Base-by-base conservation (phyloP, 2,113 vertebrate species). In the Numida meleagris region DNA sequence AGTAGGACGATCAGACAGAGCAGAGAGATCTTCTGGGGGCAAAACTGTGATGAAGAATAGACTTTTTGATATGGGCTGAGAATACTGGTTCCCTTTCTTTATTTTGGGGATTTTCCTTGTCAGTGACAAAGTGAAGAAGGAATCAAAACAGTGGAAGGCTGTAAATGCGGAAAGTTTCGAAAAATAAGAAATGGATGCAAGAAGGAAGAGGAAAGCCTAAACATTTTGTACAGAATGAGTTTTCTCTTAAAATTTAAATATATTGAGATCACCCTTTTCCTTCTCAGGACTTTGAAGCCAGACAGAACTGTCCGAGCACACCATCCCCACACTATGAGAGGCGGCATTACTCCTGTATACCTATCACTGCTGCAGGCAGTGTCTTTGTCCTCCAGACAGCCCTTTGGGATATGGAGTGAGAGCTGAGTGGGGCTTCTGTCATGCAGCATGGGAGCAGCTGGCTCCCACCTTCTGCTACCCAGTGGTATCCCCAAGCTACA, bases 351-450 rank as follows among this genome's bases (percentile, higher is more conserved):
- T 16, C 23, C 42, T 4, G 0, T 13, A 29, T 33, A 75, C 23
- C 38, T 7, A 6, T 31, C 14, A 34, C 7, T 0, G 0, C 31
- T 46, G 19, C 57, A 42, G 58, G 31, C 23, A 59, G 12, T 38
- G 45, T 13, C 18, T 59, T 70, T 27, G 23, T 67, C 29, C 73
- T 74, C 77, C 76, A 50, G 14, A 0, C 33, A 50, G 34, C 10
- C 34, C 42, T 53, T 21, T 33, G 11, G 16, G 16, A 14, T 0
- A 1, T 12, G 5, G 29, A 0, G 0, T 18, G 14, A 48, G 42
- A 77, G 17, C 14, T 42, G 13, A 10, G 19, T 1, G 5, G 1
- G 10, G 5, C 1, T 65, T 31, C 34, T 83, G 19, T 9, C 2
- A 0, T 51, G 23, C 18, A 73, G 20, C 45, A 33, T 0, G 2